Conservation (phyloP, 2,888 invertebrate genomes). For the Tiphia femorata region DNA sequence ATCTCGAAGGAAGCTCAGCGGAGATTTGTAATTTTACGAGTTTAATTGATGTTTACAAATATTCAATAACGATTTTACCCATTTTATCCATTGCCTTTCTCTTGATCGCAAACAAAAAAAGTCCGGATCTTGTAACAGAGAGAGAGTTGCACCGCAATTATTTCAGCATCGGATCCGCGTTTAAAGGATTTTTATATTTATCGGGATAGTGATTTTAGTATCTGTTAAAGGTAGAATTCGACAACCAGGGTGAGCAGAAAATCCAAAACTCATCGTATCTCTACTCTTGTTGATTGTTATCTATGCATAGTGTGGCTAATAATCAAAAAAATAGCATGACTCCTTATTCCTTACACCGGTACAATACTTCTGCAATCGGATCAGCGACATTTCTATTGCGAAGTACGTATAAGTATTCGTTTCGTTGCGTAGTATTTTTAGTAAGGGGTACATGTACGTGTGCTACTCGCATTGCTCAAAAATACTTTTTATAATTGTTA, state of each 20-base stretch:
- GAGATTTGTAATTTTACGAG: too few relatives aligned
- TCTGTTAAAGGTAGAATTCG: background rate
- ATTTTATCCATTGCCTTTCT: too few relatives aligned
- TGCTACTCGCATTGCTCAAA: slow-evolving; percentile 30
- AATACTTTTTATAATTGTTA: slow-evolving; percentile 19
- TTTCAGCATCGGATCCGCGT: background rate
- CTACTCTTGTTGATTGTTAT: slow-evolving; percentile 1
- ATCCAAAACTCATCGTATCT: slow-evolving; percentile 3
- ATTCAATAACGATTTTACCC: too few relatives aligned
- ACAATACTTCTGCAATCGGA: too few relatives aligned
- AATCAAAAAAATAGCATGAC: slow-evolving; percentile 5
- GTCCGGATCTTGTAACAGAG: too few relatives aligned
- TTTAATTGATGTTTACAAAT: too few relatives aligned
- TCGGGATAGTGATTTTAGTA: background rate
- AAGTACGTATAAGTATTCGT: background rate
- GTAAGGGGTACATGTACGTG: slow-evolving; percentile 13
- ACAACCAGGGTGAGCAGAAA: slow-evolving; percentile 8
- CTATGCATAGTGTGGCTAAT: slow-evolving; percentile 5
- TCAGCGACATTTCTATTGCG: too few relatives aligned
- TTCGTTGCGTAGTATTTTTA: slow-evolving; percentile 9
- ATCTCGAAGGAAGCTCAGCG: too few relatives aligned
- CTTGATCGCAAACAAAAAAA: too few relatives aligned
- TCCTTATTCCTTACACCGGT: too few relatives aligned
- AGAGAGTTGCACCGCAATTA: background rate
- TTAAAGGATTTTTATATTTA: slow-evolving; percentile 2